A percentile compares a stretch with the other conserved stretches of the same genome.
These are phyloP conservation scores for Regulus satrapa DNA, from an alignment of 2,113 vertebrate species.

Conservation along the genomic window DNA sequence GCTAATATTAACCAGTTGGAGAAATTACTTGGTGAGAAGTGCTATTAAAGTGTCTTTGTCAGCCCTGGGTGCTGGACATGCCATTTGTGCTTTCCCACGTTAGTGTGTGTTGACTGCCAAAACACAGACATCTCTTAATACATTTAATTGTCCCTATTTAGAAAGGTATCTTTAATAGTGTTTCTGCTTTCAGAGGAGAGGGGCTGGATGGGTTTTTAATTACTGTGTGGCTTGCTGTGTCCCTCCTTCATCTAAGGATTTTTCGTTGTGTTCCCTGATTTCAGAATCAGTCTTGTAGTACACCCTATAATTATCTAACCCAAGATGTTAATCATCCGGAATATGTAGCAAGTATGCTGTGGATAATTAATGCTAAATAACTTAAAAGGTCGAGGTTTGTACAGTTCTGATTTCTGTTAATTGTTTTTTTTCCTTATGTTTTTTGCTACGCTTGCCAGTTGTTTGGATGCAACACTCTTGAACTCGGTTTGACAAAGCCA, in stretches of 20 bases:
- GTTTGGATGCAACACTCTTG: neutral
- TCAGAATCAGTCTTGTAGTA: neutral
- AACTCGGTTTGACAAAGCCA: neutral
- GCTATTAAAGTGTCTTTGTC: neutral
- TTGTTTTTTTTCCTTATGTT: neutral
- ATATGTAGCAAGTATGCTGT: neutral
- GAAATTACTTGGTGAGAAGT: neutral
- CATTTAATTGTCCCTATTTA: neutral
- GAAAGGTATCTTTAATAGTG: neutral
- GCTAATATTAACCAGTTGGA: neutral
- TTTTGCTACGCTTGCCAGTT: neutral
- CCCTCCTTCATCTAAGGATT: neutral
- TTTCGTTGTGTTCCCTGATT: neutral
- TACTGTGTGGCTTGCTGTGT: neutral
- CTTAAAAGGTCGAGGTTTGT: neutral
- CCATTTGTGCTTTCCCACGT: neutral
- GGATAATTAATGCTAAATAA: neutral
- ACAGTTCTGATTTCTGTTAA: neutral
- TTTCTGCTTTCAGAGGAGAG: neutral
- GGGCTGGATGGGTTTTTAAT: neutral
- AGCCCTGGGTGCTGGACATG: accelerated
- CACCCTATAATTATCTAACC: neutral
- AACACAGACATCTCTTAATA: neutral
- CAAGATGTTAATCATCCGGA: neutral
- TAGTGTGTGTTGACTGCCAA: neutral